phyloP scores from a whole-genome alignment of 1,140 invertebrate genomes.

The Bicyclus anynana region DNA sequence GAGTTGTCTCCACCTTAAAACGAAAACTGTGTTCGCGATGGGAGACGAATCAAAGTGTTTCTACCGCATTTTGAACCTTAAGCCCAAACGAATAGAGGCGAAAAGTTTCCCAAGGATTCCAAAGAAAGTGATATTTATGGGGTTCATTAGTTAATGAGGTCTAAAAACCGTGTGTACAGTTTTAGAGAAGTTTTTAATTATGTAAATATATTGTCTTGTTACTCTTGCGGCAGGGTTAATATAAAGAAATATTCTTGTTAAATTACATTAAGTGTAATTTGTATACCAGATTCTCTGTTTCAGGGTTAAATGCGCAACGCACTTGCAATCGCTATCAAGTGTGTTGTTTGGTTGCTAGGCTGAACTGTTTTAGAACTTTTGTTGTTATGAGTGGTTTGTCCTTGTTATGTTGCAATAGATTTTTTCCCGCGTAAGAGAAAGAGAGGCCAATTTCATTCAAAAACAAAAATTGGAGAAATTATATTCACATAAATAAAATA shows the following conservation, averaged over 20 bases:
- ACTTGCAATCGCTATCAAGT: background rate
- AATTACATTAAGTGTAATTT: background rate
- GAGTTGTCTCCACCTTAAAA: conserved; percentile 30
- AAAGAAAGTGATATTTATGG: conserved; percentile 31
- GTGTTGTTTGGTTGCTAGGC: too few species aligned
- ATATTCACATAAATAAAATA: too few species aligned
- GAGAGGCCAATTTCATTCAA: too few species aligned
- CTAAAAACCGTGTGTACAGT: conserved; percentile 26
- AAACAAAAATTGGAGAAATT: too few species aligned
- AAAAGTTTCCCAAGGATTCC: conserved; percentile 4
- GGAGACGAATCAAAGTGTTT: conserved; percentile 8
- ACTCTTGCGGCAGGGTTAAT: background rate
- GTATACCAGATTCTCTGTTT: background rate
- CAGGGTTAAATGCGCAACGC: background rate
- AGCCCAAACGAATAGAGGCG: background rate
- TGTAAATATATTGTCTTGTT: conserved; percentile 18
- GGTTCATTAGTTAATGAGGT: conserved; percentile 27
- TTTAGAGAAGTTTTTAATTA: conserved; percentile 25
- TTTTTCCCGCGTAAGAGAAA: too few species aligned
- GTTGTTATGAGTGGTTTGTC: too few species aligned
- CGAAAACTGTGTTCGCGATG: conserved; percentile 30
- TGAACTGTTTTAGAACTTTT: too few species aligned
- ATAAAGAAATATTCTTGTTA: conserved; percentile 1
- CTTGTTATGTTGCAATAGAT: too few species aligned
- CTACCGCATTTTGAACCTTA: conserved; percentile 11